A percentile compares a stretch with the other conserved stretches of the same genome.
Evolutionary conservation across 2,797 vertebrate species (phyloP).

Genomic region (Cirrhinus molitorella): DNA sequence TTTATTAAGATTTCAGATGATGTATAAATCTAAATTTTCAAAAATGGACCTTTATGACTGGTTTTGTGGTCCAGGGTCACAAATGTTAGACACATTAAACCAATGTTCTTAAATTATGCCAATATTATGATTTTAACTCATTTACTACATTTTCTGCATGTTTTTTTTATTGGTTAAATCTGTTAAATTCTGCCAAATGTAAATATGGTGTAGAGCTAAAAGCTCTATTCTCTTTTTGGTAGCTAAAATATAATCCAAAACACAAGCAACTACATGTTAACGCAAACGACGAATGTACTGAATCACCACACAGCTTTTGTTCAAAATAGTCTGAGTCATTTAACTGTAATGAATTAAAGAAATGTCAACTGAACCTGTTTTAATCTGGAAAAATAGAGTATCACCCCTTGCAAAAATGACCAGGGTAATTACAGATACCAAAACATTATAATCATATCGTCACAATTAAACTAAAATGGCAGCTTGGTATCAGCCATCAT

Average conservation of each 20-base stretch:
- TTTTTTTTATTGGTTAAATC: not conserved
- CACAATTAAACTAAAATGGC: not conserved
- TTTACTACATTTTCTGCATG: not conserved
- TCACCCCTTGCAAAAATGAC: not conserved
- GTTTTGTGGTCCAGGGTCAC: no score
- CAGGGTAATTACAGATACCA: constrained; percentile 8
- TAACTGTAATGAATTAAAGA: not conserved
- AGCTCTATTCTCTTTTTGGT: not conserved
- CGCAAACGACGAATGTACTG: not conserved
- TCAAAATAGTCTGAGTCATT: constrained; percentile 19
- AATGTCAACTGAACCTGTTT: not conserved
- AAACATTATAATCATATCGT: not conserved
- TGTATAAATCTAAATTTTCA: no score
- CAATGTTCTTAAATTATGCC: not conserved
- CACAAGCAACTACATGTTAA: not conserved
- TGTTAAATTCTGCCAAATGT: not conserved
- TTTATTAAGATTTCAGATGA: no score
- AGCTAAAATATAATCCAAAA: not conserved
- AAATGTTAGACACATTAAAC: not conserved
- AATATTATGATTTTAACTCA: not conserved
- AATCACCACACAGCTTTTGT: not conserved
- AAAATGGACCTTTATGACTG: no score
- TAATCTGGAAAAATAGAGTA: not conserved
- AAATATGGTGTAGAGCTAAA: not conserved
- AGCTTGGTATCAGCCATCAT: not conserved